phyloP scores from a whole-genome alignment of 2,113 vertebrate genomes.

The Dicrurus megarhynchus region DNA sequence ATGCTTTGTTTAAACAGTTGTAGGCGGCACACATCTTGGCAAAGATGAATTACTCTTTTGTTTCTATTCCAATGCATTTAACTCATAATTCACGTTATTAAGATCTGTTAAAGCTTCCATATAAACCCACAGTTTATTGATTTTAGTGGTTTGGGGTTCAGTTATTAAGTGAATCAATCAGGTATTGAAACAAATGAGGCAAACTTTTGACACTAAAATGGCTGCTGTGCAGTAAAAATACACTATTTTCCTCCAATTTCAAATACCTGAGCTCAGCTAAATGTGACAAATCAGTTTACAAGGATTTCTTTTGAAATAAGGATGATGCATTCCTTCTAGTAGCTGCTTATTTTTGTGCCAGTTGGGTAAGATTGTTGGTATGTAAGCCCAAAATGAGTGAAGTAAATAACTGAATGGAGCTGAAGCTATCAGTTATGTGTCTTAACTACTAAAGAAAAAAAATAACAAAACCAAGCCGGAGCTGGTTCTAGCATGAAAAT shows the following conservation, averaged over 20 bases:
- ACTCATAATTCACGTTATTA: not conserved
- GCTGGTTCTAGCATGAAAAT: not conserved
- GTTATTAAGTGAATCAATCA: conserved; percentile 33
- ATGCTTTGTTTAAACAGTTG: not conserved
- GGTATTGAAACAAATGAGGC: not conserved
- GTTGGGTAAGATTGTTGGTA: not conserved
- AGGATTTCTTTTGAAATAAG: not conserved
- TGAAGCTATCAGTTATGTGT: not conserved
- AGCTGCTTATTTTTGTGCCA: not conserved
- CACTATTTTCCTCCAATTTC: not conserved
- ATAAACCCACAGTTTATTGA: not conserved
- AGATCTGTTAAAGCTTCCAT: not conserved
- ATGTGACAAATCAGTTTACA: not conserved
- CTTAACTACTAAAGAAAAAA: not conserved
- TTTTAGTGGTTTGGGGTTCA: conserved; percentile 61
- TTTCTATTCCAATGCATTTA: not conserved
- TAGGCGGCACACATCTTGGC: not conserved
- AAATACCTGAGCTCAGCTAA: not conserved
- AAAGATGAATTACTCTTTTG: not conserved
- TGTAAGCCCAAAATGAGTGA: not conserved
- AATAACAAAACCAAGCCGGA: not conserved
- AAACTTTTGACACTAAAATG: not conserved
- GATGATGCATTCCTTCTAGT: not conserved
- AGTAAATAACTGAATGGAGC: not conserved
- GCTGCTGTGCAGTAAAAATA: not conserved